Evolutionary conservation across 2,888 invertebrate genomes (phyloP).

Genomic region (Ctena decussata): DNA sequence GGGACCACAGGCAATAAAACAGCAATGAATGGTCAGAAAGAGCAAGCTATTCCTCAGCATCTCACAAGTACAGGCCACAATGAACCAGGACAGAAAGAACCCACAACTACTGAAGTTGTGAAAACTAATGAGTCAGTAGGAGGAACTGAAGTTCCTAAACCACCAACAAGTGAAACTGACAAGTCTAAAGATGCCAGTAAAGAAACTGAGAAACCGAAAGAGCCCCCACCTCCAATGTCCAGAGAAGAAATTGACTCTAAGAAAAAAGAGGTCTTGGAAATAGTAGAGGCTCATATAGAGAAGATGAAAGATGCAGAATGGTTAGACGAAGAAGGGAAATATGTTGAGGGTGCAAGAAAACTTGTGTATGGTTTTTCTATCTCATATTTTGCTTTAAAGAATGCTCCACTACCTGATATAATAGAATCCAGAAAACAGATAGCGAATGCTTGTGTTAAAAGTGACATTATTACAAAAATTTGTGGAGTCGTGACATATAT

Average conservation of each 20-base stretch:
- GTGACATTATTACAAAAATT: neutral
- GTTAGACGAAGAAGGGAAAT: neutral
- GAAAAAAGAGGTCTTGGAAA: neutral
- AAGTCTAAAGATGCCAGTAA: neutral
- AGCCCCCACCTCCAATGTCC: neutral
- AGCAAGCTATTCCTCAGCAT: neutral
- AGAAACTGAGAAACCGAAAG: neutral
- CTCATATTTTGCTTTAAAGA: neutral
- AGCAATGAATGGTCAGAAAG: neutral
- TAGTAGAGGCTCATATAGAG: neutral
- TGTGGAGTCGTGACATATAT: neutral
- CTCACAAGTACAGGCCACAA: neutral
- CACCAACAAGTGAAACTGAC: neutral
- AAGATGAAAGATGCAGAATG: neutral
- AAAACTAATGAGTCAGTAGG: neutral
- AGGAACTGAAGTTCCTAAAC: neutral
- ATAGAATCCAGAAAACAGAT: neutral
- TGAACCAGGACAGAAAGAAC: neutral
- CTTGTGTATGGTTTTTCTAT: neutral
- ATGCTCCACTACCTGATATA: neutral
- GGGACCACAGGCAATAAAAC: neutral
- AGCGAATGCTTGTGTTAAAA: neutral
- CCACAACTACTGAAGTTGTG: neutral
- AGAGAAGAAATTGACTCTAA: neutral
- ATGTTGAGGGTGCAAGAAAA: neutral